A percentile compares a stretch with the other conserved stretches of the same genome.
Evolutionary conservation across 2,797 vertebrate species (phyloP).

Genomic region (Phoxinus dragarum): DNA sequence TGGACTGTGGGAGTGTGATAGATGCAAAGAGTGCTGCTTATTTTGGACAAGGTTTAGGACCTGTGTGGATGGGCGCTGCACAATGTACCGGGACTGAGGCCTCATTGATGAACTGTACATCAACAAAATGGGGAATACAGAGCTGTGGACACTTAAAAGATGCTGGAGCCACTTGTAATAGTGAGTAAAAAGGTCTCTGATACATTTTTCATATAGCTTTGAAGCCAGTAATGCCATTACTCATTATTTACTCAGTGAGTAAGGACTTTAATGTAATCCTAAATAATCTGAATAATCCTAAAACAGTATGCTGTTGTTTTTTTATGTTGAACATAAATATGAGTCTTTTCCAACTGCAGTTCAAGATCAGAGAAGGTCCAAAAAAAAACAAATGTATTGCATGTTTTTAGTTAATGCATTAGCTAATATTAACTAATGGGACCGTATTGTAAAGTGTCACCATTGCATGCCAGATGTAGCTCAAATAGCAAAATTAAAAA

Average conservation of each 20-base stretch:
- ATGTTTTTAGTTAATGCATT: not conserved
- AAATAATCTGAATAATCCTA: too few relatives aligned
- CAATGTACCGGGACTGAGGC: constrained; percentile 19
- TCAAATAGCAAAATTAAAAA: not conserved
- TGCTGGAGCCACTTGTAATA: constrained; percentile 27
- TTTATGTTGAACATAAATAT: not conserved
- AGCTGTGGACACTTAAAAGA: constrained; percentile 25
- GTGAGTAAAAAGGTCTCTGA: not conserved
- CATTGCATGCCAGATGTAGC: not conserved
- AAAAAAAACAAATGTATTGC: not conserved
- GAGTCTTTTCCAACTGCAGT: not conserved
- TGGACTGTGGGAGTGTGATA: constrained; percentile 63
- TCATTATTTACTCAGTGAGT: not conserved
- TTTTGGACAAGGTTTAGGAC: constrained; percentile 27
- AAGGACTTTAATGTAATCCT: not conserved
- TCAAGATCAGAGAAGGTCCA: too few relatives aligned
- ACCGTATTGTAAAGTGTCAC: not conserved
- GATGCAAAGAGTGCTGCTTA: constrained; percentile 41
- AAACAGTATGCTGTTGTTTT: not conserved
- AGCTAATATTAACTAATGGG: not conserved
- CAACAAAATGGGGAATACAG: constrained; percentile 18
- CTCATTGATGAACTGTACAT: constrained; percentile 31
- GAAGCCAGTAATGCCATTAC: not conserved
- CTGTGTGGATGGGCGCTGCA: constrained; percentile 18
- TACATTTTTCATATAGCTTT: not conserved